Conservation (phyloP, 2,113 vertebrate genomes). For the Alosa alosa region DNA sequence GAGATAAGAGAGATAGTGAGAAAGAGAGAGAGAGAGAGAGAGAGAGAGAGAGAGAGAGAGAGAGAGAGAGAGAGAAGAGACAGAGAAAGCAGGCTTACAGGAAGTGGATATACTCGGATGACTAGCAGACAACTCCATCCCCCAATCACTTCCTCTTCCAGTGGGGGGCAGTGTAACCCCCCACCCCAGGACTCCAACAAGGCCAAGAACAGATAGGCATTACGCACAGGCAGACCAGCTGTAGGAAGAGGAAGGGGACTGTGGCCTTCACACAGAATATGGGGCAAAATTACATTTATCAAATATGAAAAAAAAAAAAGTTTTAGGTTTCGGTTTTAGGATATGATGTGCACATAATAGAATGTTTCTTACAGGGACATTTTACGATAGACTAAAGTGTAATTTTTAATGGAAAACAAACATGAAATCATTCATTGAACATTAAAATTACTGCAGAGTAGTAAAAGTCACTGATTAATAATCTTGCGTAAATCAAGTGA, state of each 20-base stretch:
- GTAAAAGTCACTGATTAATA: not conserved
- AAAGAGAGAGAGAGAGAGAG: not conserved
- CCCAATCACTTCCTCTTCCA: conserved; percentile 1
- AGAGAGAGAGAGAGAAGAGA: not conserved
- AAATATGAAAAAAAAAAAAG: not conserved
- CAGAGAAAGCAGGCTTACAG: not conserved
- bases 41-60: too few species aligned
- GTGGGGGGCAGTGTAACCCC: not conserved
- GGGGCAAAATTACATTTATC: not conserved
- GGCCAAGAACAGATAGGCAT: not conserved
- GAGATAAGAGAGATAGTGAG: too few species aligned
- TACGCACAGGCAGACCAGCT: not conserved
- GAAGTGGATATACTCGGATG: not conserved
- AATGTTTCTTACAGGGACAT: not conserved
- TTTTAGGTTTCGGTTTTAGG: not conserved
- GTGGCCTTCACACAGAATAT: not conserved
- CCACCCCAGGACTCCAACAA: not conserved
- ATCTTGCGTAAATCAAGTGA: not conserved
- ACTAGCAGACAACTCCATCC: not conserved
- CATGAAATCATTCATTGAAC: not conserved
- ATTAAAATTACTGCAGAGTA: not conserved
- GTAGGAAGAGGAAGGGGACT: not conserved
- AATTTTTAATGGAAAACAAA: not conserved
- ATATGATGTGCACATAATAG: not conserved
- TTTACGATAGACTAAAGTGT: not conserved